Conservation (phyloP, 1,140 invertebrate species). For the Tachypleus tridentatus region DNA sequence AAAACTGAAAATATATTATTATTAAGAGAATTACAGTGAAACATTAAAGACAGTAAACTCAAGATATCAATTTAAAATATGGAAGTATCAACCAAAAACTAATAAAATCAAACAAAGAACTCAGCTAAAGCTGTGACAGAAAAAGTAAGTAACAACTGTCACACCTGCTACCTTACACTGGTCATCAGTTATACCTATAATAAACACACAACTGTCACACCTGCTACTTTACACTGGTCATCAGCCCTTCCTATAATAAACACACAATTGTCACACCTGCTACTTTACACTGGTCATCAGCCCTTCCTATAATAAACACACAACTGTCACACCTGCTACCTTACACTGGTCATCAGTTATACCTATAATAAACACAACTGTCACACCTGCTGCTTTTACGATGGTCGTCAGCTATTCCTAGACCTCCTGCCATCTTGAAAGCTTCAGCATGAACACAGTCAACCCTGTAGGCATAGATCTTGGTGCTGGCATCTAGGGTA, state of each 20-base stretch:
- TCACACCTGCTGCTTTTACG: neutral
- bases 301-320: neutral
- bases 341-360: neutral
- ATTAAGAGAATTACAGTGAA: no score
- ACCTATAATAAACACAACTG: neutral
- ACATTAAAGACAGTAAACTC: no score
- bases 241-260: neutral
- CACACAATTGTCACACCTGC: neutral
- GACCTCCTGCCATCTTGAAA: slow-evolving; percentile 57
- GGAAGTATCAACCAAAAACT: no score
- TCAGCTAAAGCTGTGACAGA: no score
- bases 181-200: neutral
- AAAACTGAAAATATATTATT: no score
- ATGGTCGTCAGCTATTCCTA: slow-evolving; percentile 34
- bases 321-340: no score
- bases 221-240: no score
- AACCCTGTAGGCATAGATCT: slow-evolving; percentile 67
- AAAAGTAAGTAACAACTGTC: no score
- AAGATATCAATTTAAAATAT: no score
- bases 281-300: neutral
- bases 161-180: no score
- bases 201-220: no score
- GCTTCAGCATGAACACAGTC: slow-evolving; percentile 63
- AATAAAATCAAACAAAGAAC: no score
- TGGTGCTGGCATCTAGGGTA: slow-evolving; percentile 64